Conservation (phyloP, 2,888 invertebrate genomes). For the Drepanosiphum platanoidis region DNA sequence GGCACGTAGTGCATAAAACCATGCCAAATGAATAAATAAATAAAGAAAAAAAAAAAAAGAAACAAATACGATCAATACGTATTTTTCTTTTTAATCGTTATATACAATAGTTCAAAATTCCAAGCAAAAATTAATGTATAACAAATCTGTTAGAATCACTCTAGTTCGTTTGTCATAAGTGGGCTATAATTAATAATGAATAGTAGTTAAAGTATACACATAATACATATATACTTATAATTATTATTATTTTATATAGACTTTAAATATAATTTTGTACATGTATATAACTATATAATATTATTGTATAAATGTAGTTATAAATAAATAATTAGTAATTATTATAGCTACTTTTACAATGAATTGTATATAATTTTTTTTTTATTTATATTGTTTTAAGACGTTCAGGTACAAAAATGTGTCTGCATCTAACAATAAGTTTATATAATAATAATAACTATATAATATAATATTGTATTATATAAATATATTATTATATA, state of each 20-base stretch:
- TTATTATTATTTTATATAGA: constrained; percentile 1
- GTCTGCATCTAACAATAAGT: constrained; percentile 31
- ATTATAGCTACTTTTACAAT: constrained; percentile 32
- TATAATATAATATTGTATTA: constrained; percentile 7
- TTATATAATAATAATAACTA: constrained; percentile 24
- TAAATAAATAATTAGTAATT: constrained; percentile 40
- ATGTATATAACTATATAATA: constrained; percentile 26
- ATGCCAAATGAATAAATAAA: background rate
- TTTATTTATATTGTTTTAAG: constrained; percentile 28
- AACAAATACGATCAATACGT: constrained; percentile 20
- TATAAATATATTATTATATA: background rate
- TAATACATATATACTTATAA: constrained; percentile 20
- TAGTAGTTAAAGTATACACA: constrained; percentile 47
- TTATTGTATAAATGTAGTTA: constrained; percentile 10
- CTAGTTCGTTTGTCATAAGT: constrained; percentile 54
- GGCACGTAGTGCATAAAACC: background rate
- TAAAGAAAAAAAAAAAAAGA: background rate
- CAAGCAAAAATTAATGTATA: constrained; percentile 49
- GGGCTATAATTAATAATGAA: constrained; percentile 50
- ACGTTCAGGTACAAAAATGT: constrained; percentile 59
- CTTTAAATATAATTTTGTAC: constrained; percentile 43
- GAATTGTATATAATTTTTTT: too few species aligned
- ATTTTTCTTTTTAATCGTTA: constrained; percentile 38
- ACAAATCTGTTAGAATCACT: constrained; percentile 54
- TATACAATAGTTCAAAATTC: constrained; percentile 53